phyloP scores from a whole-genome alignment of 1,140 invertebrate genomes.

The Mamestra configurata region DNA sequence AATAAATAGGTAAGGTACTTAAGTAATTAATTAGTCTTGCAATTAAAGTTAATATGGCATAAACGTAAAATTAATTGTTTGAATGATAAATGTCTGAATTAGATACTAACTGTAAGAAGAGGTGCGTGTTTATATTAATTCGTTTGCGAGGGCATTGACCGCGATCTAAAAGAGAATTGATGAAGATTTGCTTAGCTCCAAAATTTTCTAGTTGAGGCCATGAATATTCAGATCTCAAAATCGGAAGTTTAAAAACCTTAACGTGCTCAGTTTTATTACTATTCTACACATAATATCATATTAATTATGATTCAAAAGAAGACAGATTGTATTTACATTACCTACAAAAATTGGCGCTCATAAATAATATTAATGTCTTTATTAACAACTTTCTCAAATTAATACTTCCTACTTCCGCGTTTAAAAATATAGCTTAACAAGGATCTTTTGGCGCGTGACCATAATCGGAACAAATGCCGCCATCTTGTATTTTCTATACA shows the following conservation, averaged over 20 bases:
- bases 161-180: background rate
- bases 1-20: too few species aligned
- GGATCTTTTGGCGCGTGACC: too few species aligned
- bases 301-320: background rate
- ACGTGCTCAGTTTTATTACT: background rate
- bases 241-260: conserved; percentile 1
- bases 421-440: background rate
- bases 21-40: background rate
- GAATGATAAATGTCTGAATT: background rate
- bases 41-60: conserved; percentile 8
- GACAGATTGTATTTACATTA: background rate
- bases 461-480: too few species aligned
- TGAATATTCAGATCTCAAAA: conserved; percentile 26
- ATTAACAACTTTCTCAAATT: conserved; percentile 5
- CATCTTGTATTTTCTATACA: too few species aligned
- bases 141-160: conserved; percentile 1
- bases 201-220: conserved; percentile 14
- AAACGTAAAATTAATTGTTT: conserved; percentile 27
- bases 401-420: background rate
- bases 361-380: conserved; percentile 7
- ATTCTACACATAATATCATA: background rate
- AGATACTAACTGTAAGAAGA: background rate
- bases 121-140: conserved; percentile 13
- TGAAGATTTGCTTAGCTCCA: background rate
- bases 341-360: background rate